Percentiles rank a stretch among this genome's conserved stretches.
Evolutionary conservation across 2,888 invertebrate genomes (phyloP).

Genomic region (Charanyca ferruginea): DNA sequence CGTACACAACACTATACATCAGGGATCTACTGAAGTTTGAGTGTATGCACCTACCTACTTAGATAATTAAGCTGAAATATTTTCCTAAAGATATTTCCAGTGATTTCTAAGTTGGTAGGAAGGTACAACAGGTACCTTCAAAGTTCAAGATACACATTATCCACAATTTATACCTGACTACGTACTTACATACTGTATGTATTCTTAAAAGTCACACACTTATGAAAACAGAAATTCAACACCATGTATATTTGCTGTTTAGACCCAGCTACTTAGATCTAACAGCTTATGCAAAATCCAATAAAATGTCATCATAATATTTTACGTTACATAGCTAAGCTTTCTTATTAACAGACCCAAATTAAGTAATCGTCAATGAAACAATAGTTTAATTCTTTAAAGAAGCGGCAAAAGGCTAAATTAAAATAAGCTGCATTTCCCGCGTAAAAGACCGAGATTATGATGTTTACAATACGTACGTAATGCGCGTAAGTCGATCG

Average conservation of each 20-base stretch:
- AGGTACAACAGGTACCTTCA: no score
- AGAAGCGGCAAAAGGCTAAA: neutral
- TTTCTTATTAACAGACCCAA: neutral
- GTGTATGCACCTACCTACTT: neutral
- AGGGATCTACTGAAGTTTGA: neutral
- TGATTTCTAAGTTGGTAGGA: no score
- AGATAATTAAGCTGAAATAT: no score
- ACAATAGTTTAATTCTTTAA: neutral
- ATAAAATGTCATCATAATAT: conserved; percentile 8
- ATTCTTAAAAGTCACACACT: neutral
- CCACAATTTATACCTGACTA: no score
- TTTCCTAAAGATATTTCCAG: no score
- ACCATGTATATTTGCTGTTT: neutral
- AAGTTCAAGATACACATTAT: no score
- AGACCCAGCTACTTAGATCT: neutral
- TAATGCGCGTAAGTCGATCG: conserved; percentile 27
- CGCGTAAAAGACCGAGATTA: neutral
- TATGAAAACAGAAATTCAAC: neutral
- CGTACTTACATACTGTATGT: no score
- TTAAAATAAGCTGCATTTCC: neutral
- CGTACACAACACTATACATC: no score
- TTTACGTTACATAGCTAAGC: neutral
- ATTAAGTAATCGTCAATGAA: neutral
- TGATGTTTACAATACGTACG: conserved; percentile 3
- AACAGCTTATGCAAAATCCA: conserved; percentile 14